A percentile compares a stretch with the other conserved stretches of the same genome.
Conservation (phyloP, 2,797 vertebrate genomes). For the Taenioides sp. region DNA sequence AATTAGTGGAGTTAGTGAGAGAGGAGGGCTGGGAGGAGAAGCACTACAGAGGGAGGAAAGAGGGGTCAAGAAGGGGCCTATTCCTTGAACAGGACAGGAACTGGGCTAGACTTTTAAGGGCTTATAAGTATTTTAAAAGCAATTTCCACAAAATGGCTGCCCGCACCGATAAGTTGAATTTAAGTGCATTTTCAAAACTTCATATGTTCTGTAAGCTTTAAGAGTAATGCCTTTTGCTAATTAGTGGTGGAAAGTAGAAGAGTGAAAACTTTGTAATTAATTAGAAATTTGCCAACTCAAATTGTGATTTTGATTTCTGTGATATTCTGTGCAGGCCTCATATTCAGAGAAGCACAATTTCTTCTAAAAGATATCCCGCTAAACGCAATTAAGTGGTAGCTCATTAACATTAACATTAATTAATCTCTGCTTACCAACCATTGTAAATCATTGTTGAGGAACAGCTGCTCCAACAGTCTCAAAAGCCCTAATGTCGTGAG, state of each 20-base stretch:
- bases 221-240: not conserved
- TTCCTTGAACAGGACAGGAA: conserved; percentile 60
- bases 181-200: conserved; percentile 17
- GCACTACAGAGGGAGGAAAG: conserved; percentile 10
- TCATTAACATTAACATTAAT: not conserved
- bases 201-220: not conserved
- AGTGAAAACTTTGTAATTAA: too few species aligned
- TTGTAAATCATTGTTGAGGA: conserved; percentile 4
- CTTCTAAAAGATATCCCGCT: not conserved
- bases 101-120: conserved; percentile 49
- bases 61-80: conserved; percentile 46
- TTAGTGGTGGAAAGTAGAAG: not conserved
- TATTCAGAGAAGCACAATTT: too few species aligned
- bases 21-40: conserved; percentile 35
- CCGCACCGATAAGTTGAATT: conserved; percentile 12
- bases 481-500: conserved; percentile 6
- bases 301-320: too few species aligned
- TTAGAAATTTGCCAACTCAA: too few species aligned
- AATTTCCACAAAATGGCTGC: conserved; percentile 13
- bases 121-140: conserved; percentile 42
- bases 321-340: too few species aligned
- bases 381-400: not conserved
- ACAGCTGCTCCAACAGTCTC: conserved; percentile 34
- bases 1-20: conserved; percentile 70
- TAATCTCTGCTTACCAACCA: not conserved